Conservation (phyloP, 2,888 invertebrate genomes). For the Macaria notata region DNA sequence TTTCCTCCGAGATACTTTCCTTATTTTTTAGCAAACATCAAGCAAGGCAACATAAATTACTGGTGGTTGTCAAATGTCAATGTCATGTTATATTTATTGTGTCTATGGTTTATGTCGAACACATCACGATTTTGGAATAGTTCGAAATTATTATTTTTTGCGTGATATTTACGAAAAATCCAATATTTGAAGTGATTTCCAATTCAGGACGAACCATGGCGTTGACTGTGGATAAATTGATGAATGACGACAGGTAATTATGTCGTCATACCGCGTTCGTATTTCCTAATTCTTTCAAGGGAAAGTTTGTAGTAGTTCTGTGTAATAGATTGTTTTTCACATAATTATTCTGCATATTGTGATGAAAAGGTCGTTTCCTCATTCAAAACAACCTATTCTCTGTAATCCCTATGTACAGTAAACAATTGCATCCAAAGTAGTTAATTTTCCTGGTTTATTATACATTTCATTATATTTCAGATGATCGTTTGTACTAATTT, state of each 20-base stretch:
- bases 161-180: conserved; percentile 33
- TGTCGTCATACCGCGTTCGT: conserved; percentile 33
- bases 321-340: conserved; percentile 14
- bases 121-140: conserved; percentile 52
- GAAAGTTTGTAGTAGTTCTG: conserved; percentile 55
- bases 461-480: too few species aligned
- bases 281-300: conserved; percentile 47
- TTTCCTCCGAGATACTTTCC: too few species aligned
- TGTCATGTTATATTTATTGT: conserved; percentile 1
- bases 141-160: conserved; percentile 47
- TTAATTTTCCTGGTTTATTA: too few species aligned
- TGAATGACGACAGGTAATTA: conserved; percentile 72
- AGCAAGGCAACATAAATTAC: too few species aligned
- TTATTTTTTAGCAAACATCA: too few species aligned
- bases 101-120: conserved; percentile 31
- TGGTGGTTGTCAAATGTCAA: too few species aligned
- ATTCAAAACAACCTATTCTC: too few species aligned
- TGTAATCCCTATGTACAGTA: too few species aligned
- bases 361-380: neutral
- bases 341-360: conserved; percentile 4
- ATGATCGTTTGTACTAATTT: too few species aligned
- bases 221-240: conserved; percentile 69
- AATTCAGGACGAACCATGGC: conserved; percentile 49
- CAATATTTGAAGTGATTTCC: conserved; percentile 21
- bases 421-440: too few species aligned